phyloP scores from a whole-genome alignment of 2,888 invertebrate species.

The Drosophila barbarae region DNA sequence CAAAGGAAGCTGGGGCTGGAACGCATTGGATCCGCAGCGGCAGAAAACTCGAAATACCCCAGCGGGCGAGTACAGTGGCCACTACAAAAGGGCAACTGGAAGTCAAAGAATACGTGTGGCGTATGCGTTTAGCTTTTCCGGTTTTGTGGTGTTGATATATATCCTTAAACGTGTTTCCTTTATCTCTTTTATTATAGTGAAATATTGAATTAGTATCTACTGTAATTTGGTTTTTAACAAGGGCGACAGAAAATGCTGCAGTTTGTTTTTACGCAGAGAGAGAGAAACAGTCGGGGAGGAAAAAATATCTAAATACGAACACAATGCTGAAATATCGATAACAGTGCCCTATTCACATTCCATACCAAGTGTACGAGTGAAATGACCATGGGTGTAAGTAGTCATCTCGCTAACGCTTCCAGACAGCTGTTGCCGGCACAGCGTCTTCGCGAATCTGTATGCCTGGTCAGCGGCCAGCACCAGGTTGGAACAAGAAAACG shows the following conservation, averaged over 20 bases:
- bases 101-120: no score
- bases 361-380: slow-evolving; percentile 3
- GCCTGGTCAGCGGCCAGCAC: slow-evolving; percentile 80
- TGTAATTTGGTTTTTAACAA: neutral
- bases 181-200: neutral
- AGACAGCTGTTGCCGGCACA: slow-evolving; percentile 37
- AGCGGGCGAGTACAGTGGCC: slow-evolving; percentile 26
- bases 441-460: slow-evolving; percentile 62
- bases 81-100: neutral
- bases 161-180: neutral
- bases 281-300: no score
- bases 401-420: slow-evolving; percentile 7
- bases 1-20: slow-evolving; percentile 22
- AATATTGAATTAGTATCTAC: neutral
- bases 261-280: no score
- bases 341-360: no score
- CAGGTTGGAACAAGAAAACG: slow-evolving; percentile 80
- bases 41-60: slow-evolving; percentile 50
- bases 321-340: no score
- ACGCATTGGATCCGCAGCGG: slow-evolving; percentile 4
- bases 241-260: no score
- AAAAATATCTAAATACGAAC: no score
- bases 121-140: no score
- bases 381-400: slow-evolving; percentile 15
- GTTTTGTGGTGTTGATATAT: no score